These are phyloP conservation scores for Bombus superbus DNA, from an alignment of 1,140 invertebrate genomes.

Conservation along the genomic window DNA sequence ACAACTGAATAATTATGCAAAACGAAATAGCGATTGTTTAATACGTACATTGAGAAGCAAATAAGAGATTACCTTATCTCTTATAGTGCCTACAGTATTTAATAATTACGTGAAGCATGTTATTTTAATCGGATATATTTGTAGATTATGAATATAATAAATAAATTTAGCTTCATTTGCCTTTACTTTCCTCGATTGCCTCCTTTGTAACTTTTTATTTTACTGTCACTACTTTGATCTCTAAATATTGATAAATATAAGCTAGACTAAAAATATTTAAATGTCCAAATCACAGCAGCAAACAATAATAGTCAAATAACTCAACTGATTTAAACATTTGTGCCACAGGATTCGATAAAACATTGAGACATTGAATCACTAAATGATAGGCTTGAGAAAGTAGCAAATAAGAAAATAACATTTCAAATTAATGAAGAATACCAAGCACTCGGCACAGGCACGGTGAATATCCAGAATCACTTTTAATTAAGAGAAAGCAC, in stretches of 20 bases:
- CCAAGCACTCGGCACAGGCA: no score
- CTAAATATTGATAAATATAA: neutral
- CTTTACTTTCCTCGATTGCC: neutral
- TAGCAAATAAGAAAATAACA: neutral
- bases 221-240: neutral
- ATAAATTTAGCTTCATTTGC: neutral
- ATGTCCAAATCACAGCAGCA: neutral
- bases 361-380: neutral
- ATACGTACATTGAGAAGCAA: no score
- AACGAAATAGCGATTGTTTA: neutral
- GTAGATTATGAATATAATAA: neutral
- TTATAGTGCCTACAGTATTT: neutral
- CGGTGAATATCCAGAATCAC: neutral
- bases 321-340: neutral
- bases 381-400: neutral
- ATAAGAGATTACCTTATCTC: neutral
- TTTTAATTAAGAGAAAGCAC: conserved; percentile 9
- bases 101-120: neutral
- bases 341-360: neutral
- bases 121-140: no score
- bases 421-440: neutral
- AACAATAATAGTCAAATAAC: neutral
- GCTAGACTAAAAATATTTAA: neutral
- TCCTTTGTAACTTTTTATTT: neutral
- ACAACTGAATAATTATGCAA: no score